A percentile compares a stretch with the other conserved stretches of the same genome.
Evolutionary conservation across 2,888 invertebrate genomes (phyloP).

Genomic region (Pterostichus madidus): DNA sequence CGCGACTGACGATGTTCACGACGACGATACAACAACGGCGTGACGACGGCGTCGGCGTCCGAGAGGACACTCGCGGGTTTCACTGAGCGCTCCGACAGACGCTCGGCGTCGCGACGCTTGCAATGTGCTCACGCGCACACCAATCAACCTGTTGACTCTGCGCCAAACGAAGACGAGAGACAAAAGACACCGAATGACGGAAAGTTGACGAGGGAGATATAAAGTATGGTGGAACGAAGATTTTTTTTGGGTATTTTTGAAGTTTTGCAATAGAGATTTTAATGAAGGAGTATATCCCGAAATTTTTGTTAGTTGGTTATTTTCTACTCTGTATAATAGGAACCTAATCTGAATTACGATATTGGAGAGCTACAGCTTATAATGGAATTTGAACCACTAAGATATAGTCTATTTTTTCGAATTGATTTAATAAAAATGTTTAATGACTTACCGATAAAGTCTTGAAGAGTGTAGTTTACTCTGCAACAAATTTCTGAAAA

Average conservation of each 20-base stretch:
- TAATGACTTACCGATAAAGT: too few relatives aligned
- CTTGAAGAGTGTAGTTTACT: too few relatives aligned
- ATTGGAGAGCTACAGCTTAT: too few relatives aligned
- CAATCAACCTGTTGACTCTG: conserved; percentile 38
- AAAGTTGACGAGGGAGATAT: neutral
- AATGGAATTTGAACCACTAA: too few relatives aligned
- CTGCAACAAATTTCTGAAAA: too few relatives aligned
- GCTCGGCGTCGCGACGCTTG: neutral
- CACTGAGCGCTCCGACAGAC: conserved; percentile 6
- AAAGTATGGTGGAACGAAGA: neutral
- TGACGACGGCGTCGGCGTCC: conserved; percentile 54
- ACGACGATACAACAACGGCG: neutral
- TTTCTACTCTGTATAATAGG: too few relatives aligned
- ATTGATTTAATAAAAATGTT: too few relatives aligned
- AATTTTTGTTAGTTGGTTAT: too few relatives aligned
- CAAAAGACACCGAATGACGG: too few relatives aligned
- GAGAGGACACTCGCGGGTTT: conserved; percentile 31
- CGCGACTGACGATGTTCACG: conserved; percentile 1
- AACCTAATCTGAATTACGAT: too few relatives aligned
- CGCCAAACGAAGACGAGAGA: neutral
- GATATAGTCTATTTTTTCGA: too few relatives aligned
- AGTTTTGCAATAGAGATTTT: neutral
- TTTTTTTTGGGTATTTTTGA: neutral
- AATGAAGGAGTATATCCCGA: too few relatives aligned
- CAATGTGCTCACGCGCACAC: conserved; percentile 20